A percentile compares a stretch with the other conserved stretches of the same genome.
These are phyloP conservation scores for Pachymerium ferrugineum DNA, from an alignment of 2,888 invertebrate genomes.

Conservation along the genomic window DNA sequence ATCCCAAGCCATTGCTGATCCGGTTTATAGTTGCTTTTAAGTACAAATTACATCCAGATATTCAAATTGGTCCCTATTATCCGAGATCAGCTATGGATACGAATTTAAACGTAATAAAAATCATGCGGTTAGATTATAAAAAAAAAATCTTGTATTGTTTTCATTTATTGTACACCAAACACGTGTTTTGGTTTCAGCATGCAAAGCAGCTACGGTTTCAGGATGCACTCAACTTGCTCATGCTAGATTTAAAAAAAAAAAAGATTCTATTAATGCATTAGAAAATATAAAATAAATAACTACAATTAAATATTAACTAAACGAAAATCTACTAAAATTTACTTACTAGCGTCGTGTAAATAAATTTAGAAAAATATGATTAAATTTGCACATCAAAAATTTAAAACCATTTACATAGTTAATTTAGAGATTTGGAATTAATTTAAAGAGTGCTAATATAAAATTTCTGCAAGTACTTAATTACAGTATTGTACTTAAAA, in stretches of 20 bases:
- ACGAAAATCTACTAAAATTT: neutral
- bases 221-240: neutral
- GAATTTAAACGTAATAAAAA: neutral
- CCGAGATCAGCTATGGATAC: neutral
- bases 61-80: conserved; percentile 3
- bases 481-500: too few relatives aligned
- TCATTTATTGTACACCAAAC: neutral
- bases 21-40: neutral
- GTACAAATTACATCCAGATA: conserved; percentile 2
- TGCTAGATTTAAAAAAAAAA: neutral
- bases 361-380: neutral
- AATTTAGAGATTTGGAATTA: too few relatives aligned
- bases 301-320: neutral
- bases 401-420: too few relatives aligned
- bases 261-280: neutral
- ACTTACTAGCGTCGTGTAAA: too few relatives aligned
- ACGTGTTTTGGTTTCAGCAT: neutral
- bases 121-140: neutral
- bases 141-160: neutral
- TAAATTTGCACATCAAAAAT: too few relatives aligned
- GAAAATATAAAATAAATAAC: neutral
- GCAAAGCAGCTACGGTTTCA: conserved; percentile 15
- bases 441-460: too few relatives aligned
- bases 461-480: too few relatives aligned
- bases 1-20: neutral